phyloP scores from a whole-genome alignment of 2,888 invertebrate species.

The Gari tellinella region DNA sequence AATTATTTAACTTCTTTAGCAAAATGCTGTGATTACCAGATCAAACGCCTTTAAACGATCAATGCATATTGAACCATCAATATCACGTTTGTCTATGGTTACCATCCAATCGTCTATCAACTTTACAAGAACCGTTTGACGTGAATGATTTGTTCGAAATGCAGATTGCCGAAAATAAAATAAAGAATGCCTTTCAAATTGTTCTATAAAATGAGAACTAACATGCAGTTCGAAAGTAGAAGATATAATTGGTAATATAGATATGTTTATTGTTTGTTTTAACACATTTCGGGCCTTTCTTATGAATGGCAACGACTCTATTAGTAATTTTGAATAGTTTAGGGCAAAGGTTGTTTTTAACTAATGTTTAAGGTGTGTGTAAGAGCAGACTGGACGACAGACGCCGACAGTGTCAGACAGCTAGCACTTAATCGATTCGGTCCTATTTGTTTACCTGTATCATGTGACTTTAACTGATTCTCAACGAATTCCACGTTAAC shows the following conservation, averaged over 20 bases:
- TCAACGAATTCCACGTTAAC: no score
- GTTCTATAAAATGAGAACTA: background rate
- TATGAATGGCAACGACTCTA: background rate
- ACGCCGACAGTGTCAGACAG: background rate
- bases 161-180: conserved; percentile 1
- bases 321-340: background rate
- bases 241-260: conserved; percentile 5
- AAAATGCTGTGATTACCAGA: no score
- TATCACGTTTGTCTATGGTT: background rate
- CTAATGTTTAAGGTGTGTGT: background rate
- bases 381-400: background rate
- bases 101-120: background rate
- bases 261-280: conserved; percentile 5
- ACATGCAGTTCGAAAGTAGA: background rate
- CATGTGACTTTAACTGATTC: background rate
- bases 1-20: no score
- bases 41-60: background rate
- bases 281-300: conserved; percentile 4
- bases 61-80: background rate
- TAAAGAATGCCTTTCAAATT: background rate
- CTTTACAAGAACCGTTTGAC: conserved; percentile 3
- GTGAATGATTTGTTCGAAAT: conserved; percentile 3
- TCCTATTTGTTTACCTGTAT: background rate
- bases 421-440: background rate
- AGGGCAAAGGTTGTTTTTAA: no score